A percentile compares a stretch with the other conserved stretches of the same genome.
These are phyloP conservation scores for Cenopis cana DNA, from an alignment of 2,888 invertebrate genomes.

Conservation along the genomic window DNA sequence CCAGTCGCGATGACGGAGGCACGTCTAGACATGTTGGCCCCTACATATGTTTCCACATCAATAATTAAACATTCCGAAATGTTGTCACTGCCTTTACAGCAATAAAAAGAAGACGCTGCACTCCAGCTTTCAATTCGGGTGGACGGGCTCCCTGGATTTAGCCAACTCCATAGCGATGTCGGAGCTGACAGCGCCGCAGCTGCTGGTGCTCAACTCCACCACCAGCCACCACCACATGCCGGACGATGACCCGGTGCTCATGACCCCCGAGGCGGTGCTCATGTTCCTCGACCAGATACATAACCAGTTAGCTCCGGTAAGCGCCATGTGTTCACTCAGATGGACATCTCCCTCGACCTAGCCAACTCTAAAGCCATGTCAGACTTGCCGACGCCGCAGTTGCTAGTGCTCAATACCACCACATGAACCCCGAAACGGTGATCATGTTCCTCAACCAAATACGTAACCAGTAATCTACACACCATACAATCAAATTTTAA, in stretches of 20 bases:
- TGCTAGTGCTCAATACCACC: too few species aligned
- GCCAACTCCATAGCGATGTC: conserved; percentile 98
- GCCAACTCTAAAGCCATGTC: too few species aligned
- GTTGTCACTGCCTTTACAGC: conserved; percentile 55
- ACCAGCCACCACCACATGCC: conserved; percentile 97
- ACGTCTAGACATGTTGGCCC: too few species aligned
- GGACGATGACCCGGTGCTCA: conserved; percentile 91
- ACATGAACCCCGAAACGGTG: too few species aligned
- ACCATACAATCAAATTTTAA: too few species aligned
- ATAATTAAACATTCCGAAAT: conserved; percentile 73
- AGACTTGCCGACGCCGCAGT: too few species aligned
- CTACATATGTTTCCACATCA: conserved; percentile 75
- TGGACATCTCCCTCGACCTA: too few species aligned
- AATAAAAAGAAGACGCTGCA: conserved; percentile 90
- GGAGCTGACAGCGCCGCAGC: conserved; percentile 91
- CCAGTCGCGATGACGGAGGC: too few species aligned
- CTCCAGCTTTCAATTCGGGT: conserved; percentile 96
- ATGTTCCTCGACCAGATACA: conserved; percentile 91
- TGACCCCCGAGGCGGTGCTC: conserved; percentile 91
- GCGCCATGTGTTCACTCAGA: neutral
- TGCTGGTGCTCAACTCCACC: conserved; percentile 96
- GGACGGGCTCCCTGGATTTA: conserved; percentile 95
- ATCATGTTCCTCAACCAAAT: neutral
- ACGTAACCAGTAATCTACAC: neutral
- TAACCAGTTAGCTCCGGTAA: conserved; percentile 91